A percentile compares a stretch with the other conserved stretches of the same genome.
Evolutionary conservation across 2,888 invertebrate species (phyloP).

Genomic region (Conistra vaccinii): DNA sequence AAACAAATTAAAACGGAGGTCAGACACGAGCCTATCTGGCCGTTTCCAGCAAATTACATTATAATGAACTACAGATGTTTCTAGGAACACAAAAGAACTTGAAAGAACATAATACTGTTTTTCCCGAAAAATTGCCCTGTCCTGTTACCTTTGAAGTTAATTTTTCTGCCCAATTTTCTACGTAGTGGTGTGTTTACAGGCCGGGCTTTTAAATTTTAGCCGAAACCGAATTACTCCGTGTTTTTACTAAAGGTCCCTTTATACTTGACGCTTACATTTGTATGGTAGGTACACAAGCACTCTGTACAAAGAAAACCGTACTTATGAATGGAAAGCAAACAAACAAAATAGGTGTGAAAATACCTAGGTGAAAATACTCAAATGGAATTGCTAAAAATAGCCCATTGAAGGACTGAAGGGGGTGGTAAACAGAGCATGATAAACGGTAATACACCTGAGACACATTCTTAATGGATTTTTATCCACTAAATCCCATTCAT

Average conservation of each 20-base stretch:
- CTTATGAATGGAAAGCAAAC: slow-evolving; percentile 18
- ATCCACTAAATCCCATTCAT: slow-evolving; percentile 23
- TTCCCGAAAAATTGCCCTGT: slow-evolving; percentile 8
- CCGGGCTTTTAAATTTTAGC: slow-evolving; percentile 29
- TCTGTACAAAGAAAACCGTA: slow-evolving; percentile 19
- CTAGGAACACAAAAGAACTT: slow-evolving; percentile 29
- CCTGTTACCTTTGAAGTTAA: slow-evolving; percentile 23
- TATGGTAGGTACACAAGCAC: slow-evolving; percentile 5
- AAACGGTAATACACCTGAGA: slow-evolving; percentile 32
- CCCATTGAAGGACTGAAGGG: slow-evolving; percentile 18
- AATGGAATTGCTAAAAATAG: slow-evolving; percentile 34
- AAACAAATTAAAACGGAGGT: slow-evolving; percentile 58
- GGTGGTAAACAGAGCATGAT: slow-evolving; percentile 45
- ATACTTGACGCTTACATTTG: slow-evolving; percentile 24
- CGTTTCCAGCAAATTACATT: slow-evolving; percentile 46
- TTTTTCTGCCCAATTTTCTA: slow-evolving; percentile 17
- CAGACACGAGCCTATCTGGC: slow-evolving; percentile 31
- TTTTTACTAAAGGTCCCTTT: slow-evolving; percentile 40
- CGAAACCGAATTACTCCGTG: slow-evolving; percentile 40
- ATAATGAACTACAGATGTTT: slow-evolving; percentile 43
- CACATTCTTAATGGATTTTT: slow-evolving; percentile 51
- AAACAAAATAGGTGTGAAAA: slow-evolving; percentile 18
- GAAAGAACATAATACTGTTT: slow-evolving; percentile 19
- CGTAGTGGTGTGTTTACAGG: slow-evolving; percentile 27
- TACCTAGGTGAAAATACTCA: slow-evolving; percentile 23